Evolutionary conservation across 2,797 vertebrate species (phyloP), one percentile per base, ranked within the genome.

Genomic region (Austrolebias charrua): DNA sequence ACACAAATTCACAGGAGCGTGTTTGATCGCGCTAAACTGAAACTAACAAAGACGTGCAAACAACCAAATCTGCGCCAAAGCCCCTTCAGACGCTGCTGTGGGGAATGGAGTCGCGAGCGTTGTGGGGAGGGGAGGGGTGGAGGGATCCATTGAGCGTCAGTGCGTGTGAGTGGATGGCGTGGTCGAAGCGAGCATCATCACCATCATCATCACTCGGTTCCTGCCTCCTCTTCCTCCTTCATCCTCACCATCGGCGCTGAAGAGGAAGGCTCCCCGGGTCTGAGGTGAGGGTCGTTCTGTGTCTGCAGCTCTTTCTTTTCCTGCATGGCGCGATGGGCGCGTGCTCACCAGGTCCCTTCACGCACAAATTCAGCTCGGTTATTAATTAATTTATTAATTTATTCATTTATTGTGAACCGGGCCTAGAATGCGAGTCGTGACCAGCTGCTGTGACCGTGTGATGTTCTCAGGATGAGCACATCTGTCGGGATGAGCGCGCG

Each of bases 111-210:
- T 35, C 55, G 69, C 46, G 60, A 60, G 69, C 65, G 51, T 62
- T 70, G 70, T 42, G 63, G 63, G 82, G 42, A 29, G 73, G 57
- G 83, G 81, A 73, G 49, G 47, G 85, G 81, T 88, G 82, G 79
- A 75, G 86, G 86, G 81, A 64, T 70, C 66, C 80, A 12, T 74
- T 81, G 78, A 62, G 73, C 79, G 76, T 89, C 84, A 69, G 55
- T 59, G 78, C 40, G 66, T 24, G 73, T 64, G 79, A 61, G 72
- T 86, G 81, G 79, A 85, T 79, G 79, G 83, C 78, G 86, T 89
- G 90, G 88, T 75, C 83, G 46, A 69, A 69, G 51, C 73, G 73
- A 82, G 19, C 81, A 81, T 0, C 52, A 64, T 24, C 65, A 67
- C 54, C 71, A 78, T 60, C 80, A 73, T 59, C 71, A 77, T 60